Evolutionary conservation across 2,113 vertebrate genomes (phyloP).

Genomic region (Cynopterus brachyotis): DNA sequence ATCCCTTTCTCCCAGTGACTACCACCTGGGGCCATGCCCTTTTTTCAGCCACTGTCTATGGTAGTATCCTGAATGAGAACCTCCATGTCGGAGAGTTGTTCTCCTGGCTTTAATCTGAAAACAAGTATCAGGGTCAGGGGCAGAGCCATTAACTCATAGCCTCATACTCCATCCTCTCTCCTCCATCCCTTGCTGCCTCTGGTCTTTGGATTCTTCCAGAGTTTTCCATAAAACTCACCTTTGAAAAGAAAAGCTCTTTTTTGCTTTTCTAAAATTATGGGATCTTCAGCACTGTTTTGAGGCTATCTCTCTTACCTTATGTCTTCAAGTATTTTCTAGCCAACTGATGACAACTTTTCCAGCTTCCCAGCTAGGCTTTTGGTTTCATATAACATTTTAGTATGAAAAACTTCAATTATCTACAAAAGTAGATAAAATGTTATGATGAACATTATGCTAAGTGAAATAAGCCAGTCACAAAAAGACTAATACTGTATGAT

Average conservation of each 20-base stretch:
- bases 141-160: not conserved
- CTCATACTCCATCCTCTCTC: not conserved
- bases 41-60: not conserved
- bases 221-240: slow-evolving; percentile 11
- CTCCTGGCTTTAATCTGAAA: not conserved
- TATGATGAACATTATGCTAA: not conserved
- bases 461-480: not conserved
- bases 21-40: not conserved
- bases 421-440: not conserved
- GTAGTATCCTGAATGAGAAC: not conserved
- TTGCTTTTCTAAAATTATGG: not conserved
- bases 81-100: not conserved
- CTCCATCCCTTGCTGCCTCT: not conserved
- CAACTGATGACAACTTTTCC: not conserved
- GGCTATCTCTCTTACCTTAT: not conserved
- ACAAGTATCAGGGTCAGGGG: not conserved
- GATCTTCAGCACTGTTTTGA: not conserved
- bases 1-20: not conserved
- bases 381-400: not conserved
- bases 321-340: not conserved
- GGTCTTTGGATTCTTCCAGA: not conserved
- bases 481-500: not conserved
- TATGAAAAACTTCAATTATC: not conserved
- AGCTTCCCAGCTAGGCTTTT: not conserved
- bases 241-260: not conserved